phyloP scores from a whole-genome alignment of 2,797 vertebrate species.

The Pampus argenteus region DNA sequence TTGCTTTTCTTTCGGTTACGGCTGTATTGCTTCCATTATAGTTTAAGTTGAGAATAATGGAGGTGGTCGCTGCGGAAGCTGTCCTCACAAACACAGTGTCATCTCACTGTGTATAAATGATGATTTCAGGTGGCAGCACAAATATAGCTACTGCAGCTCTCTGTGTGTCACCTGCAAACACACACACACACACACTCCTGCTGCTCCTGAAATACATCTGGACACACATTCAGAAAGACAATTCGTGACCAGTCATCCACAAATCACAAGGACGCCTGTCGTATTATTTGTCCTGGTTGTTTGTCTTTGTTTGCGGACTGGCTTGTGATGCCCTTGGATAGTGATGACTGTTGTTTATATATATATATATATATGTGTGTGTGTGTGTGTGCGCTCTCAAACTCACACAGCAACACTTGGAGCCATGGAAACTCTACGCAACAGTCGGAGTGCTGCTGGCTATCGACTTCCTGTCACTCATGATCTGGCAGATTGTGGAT shows the following conservation, averaged over 20 bases:
- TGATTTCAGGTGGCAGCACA: constrained; percentile 60
- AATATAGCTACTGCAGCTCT: constrained; percentile 45
- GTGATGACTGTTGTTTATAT: constrained; percentile 46
- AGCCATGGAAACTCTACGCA: constrained; percentile 95
- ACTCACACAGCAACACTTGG: constrained; percentile 86
- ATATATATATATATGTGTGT: constrained; percentile 25
- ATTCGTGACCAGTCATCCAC: constrained; percentile 69
- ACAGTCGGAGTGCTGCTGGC: constrained; percentile 92
- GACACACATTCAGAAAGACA: constrained; percentile 56
- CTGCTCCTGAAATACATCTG: constrained; percentile 50
- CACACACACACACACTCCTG: constrained; percentile 15
- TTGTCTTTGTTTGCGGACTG: constrained; percentile 73
- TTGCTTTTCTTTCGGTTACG: constrained; percentile 42
- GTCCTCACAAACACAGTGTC: constrained; percentile 32
- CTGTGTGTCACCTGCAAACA: constrained; percentile 15
- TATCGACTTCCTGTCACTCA: constrained; percentile 90
- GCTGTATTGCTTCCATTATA: constrained; percentile 44
- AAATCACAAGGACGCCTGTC: constrained; percentile 74
- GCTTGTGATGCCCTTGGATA: constrained; percentile 67
- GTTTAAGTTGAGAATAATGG: constrained; percentile 48
- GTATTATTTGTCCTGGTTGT: constrained; percentile 63
- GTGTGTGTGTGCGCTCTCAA: constrained; percentile 14
- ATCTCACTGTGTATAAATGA: constrained; percentile 45
- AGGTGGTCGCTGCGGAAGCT: constrained; percentile 7
- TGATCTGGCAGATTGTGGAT: constrained; percentile 95